Base-by-base conservation (phyloP, 2,113 vertebrate genomes). In the Tetrao urogallus region DNA sequence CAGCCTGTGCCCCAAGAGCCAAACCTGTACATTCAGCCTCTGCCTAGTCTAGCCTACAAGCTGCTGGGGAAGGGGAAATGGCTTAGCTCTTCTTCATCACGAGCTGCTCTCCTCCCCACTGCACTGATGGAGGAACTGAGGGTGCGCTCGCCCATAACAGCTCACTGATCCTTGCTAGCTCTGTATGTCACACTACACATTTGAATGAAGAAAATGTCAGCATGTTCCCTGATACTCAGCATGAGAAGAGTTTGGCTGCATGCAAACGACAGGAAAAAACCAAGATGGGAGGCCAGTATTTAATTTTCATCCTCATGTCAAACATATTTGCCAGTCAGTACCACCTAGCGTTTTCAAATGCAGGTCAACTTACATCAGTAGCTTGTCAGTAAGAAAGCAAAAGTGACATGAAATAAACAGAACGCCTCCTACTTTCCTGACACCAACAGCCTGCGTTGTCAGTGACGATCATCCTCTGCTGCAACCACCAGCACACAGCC, bases 341-440 rank as follows among this genome's bases (percentile, higher is more conserved):
- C n/a, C 82, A 91, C 60, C 52, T 52, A 43, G 63, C 19, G 43
- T 71, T 92, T 85, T 80, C 79, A 92, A 91, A 86, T 50, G 61
- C 89, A 86, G 65, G 64, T 81, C 82, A 88, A 47, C 73, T 78
- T 73, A 75, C 56, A 93, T 96, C 56, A 92, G 65, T 27, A 92
- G 47, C 65, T 72, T 88, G 85, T 71, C 76, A 88, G 73, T 69
- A 40, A 90, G 86, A 65, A 73, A 71, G 48, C 30, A 80, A 38
- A 88, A 89, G 57, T 61, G 61, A 90, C 73, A 88, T 27, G 64
- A 92, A 93, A 85, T 63, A 88, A 72, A 80, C 38, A 64, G 40
- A 93, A 92, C 74, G 25, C 40, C 36, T 83, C 52, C 65, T 67
- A 50, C 52, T 47, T 72, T 11, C 47, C 15, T 74, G 56, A 25